These are phyloP conservation scores for Acanthis flammea DNA, from an alignment of 2,797 vertebrate species.

Conservation along the genomic window DNA sequence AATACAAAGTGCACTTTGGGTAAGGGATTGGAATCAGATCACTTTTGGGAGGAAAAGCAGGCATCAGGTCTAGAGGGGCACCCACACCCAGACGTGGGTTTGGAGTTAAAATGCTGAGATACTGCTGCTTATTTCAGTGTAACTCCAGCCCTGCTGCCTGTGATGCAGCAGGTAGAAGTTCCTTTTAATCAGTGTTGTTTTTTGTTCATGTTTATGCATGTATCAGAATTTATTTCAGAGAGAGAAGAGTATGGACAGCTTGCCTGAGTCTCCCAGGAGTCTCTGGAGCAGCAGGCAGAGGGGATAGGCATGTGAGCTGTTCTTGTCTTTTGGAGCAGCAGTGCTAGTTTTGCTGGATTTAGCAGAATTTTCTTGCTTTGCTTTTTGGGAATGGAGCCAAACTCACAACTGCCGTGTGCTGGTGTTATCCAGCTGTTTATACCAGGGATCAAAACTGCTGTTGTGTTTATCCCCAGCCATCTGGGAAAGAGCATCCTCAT, in stretches of 20 bases:
- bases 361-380: not conserved
- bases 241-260: not conserved
- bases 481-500: not conserved
- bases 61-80: not conserved
- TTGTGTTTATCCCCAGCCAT: conserved; percentile 6
- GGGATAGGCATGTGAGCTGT: not conserved
- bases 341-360: not conserved
- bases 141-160: not conserved
- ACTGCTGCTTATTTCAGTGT: not conserved
- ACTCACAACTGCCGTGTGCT: not conserved
- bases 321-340: not conserved
- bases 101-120: not conserved
- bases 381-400: not conserved
- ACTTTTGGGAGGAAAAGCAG: not conserved
- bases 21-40: not conserved
- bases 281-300: not conserved
- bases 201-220: not conserved
- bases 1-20: not conserved
- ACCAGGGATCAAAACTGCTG: not conserved
- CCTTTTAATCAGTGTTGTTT: not conserved
- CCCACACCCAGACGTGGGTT: not conserved
- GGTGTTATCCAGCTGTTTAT: not conserved
- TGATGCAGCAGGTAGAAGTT: not conserved
- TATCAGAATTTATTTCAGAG: not conserved
- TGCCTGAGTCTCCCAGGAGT: not conserved